Base-by-base conservation (phyloP, 1,140 invertebrate genomes). In the Aphaenogaster floridana region DNA sequence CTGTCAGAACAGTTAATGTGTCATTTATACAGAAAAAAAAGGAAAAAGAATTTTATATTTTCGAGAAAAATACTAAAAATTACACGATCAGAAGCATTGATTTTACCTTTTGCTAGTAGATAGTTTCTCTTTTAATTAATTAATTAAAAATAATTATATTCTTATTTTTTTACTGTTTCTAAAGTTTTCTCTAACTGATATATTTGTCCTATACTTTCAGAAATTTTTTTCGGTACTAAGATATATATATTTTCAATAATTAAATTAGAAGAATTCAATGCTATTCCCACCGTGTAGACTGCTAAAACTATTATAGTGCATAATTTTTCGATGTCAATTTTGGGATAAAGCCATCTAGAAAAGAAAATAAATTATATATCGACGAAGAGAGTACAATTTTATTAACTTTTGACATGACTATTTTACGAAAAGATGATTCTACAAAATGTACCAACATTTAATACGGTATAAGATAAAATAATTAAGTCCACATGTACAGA, bases 361-460 rank as follows among this genome's bases (percentile, higher is more conserved):
- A 50, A 9, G 8, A 61, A 76, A 42, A 7, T 72, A 72, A 72
- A 61, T 21, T 57, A 34, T 57, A 59, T 59, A 45, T 59, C 15
- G 9, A 42, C 39, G 17, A 54, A 34, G 50, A 45, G 3, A 84
- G 42, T 84, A 72, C 54, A 84, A 74, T 74, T 84, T 74, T 61
- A n/a, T 59, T 61, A 74, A 76, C 54, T 59, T 79, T 79, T 81
- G n/a, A 81, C 79, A 84, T 39, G 34, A 84, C 80, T 84, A 74
- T 74, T 74, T 72, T 83, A 83, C 8, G 21, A 74, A 59, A 52
- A 83, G 42, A 84, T 28, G 28, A 74, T 61, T 61, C 28, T 59
- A 59, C 57, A 15, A 36, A 83, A 61, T 28, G n/a, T 71, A 57
- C 8, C 48, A 28, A 50, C 39, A 28, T 80, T 80, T 52, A 50